A percentile compares a stretch with the other conserved stretches of the same genome.
These are phyloP conservation scores for Amblyjoppa fuscipennis DNA, from an alignment of 2,888 invertebrate species.

Conservation along the genomic window DNA sequence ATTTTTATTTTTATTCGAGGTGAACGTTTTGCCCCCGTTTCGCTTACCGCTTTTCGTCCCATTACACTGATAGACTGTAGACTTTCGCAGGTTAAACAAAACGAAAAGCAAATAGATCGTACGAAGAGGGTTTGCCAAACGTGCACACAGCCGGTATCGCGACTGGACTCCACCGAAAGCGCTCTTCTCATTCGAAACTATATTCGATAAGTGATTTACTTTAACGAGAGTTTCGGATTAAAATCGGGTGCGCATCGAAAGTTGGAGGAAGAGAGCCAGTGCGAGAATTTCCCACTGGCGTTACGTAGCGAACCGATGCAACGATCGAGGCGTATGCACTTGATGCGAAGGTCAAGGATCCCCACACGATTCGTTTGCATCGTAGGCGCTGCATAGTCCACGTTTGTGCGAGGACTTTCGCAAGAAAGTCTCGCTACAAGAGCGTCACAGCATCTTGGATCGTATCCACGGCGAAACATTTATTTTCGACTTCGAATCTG, in stretches of 20 bases:
- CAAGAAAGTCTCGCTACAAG: slow-evolving; percentile 51
- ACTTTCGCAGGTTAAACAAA: background rate
- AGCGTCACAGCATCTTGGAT: slow-evolving; percentile 60
- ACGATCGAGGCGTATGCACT: slow-evolving; percentile 30
- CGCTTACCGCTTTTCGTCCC: background rate
- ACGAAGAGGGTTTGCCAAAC: background rate
- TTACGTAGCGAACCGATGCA: slow-evolving; percentile 1
- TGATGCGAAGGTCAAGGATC: slow-evolving; percentile 63
- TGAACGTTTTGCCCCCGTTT: too few relatives aligned
- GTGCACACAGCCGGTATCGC: background rate
- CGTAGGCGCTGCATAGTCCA: background rate
- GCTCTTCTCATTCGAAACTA: background rate
- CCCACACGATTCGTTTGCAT: slow-evolving; percentile 31
- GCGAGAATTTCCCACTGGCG: background rate
- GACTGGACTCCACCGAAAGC: background rate
- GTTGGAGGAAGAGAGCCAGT: background rate
- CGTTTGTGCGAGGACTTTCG: slow-evolving; percentile 40
- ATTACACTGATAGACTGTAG: background rate
- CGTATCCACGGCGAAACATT: slow-evolving; percentile 49
- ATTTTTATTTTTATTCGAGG: too few relatives aligned
- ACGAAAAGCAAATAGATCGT: background rate
- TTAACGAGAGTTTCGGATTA: background rate
- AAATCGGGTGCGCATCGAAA: background rate
- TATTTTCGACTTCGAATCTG: slow-evolving; percentile 48
- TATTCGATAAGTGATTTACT: background rate